Percentiles rank a stretch among this genome's conserved stretches.
These are phyloP conservation scores for Ceratina japonica DNA, from an alignment of 1,140 invertebrate genomes.

Conservation along the genomic window DNA sequence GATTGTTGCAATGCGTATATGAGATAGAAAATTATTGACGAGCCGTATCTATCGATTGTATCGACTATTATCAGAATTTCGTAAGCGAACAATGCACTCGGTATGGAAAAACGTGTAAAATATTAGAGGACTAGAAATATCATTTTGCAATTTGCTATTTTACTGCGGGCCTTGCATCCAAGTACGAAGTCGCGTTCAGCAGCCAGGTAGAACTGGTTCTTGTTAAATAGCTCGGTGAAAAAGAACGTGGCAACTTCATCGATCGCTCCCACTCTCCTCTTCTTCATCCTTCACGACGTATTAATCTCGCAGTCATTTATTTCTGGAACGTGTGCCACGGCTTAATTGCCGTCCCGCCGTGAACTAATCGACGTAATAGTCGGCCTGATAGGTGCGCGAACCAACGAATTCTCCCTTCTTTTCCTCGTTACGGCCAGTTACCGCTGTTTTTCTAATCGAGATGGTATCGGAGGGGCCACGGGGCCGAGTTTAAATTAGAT, in stretches of 20 bases:
- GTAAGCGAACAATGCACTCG: too few species aligned
- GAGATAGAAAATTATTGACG: too few species aligned
- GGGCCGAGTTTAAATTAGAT: conserved; percentile 53
- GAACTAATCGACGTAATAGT: conserved; percentile 42
- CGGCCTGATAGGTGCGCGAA: conserved; percentile 17
- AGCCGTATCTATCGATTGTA: too few species aligned
- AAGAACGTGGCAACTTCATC: conserved; percentile 2
- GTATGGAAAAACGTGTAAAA: too few species aligned
- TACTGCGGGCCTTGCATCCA: too few species aligned
- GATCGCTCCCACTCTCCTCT: not conserved
- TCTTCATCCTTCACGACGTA: not conserved
- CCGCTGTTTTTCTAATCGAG: conserved; percentile 57
- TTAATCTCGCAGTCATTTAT: conserved; percentile 43
- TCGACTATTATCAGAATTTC: too few species aligned
- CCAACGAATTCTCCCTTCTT: not conserved
- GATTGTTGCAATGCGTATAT: not conserved
- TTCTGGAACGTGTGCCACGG: conserved; percentile 14
- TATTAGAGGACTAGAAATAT: too few species aligned
- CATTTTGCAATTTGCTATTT: too few species aligned
- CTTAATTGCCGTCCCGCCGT: conserved; percentile 32
- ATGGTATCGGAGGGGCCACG: conserved; percentile 33
- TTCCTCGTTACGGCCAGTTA: conserved; percentile 26
- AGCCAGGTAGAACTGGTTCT: not conserved
- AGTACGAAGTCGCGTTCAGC: too few species aligned
- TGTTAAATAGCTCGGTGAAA: not conserved